Percentiles rank a stretch among this genome's conserved stretches.
Conservation (phyloP, 1,140 invertebrate species). For the Battus philenor region DNA sequence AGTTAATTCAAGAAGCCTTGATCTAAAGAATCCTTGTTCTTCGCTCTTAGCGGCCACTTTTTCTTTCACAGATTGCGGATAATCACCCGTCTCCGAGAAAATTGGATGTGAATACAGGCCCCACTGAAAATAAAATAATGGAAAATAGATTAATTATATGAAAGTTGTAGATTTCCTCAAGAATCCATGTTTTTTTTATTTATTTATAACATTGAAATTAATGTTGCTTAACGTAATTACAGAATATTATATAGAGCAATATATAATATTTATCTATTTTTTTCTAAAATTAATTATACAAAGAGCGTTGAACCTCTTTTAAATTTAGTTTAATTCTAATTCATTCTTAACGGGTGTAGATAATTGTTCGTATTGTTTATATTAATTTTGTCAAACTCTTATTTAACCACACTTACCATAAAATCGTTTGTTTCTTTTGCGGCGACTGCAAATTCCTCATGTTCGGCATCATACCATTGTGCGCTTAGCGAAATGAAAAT, state of each 20-base stretch:
- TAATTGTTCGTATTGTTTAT: too few species aligned
- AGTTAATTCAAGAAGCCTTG: slow-evolving; percentile 60
- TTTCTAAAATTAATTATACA: too few species aligned
- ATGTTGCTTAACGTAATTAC: too few species aligned
- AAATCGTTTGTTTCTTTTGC: slow-evolving; percentile 69
- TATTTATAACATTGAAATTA: too few species aligned
- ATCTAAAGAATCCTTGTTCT: slow-evolving; percentile 57
- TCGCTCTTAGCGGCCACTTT: slow-evolving; percentile 70
- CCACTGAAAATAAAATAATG: slow-evolving; percentile 33
- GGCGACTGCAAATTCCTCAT: slow-evolving; percentile 61
- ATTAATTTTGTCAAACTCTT: too few species aligned
- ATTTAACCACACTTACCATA: slow-evolving; percentile 29
- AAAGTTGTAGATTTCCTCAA: background rate
- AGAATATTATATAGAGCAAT: too few species aligned
- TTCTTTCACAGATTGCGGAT: slow-evolving; percentile 75
- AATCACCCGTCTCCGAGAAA: slow-evolving; percentile 76
- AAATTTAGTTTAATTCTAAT: too few species aligned
- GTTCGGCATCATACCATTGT: slow-evolving; percentile 65
- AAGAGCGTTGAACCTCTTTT: too few species aligned
- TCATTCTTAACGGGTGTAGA: too few species aligned
- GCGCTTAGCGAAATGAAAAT: slow-evolving; percentile 73
- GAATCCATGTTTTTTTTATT: too few species aligned
- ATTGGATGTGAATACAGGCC: slow-evolving; percentile 71
- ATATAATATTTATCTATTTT: too few species aligned
- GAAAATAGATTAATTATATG: background rate